phyloP scores from a whole-genome alignment of 23 tunicate genomes.

The Trididemnum miniatum region DNA sequence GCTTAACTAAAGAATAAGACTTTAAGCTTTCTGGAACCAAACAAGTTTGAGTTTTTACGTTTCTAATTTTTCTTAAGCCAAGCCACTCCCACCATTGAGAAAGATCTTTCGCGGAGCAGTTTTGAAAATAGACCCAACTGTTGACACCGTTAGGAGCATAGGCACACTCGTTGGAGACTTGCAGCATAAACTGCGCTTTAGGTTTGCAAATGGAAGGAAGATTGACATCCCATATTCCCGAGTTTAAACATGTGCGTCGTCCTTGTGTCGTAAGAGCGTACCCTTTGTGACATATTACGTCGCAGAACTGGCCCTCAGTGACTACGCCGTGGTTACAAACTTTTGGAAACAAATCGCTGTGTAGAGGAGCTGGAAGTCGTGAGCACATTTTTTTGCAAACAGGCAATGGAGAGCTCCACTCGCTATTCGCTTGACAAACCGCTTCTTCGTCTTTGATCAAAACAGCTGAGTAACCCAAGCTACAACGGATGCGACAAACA shows the following conservation, averaged over 20 bases:
- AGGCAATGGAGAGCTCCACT: constrained; percentile 21
- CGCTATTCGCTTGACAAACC: constrained; percentile 1
- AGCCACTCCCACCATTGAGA: constrained; percentile 23
- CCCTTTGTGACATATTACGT: background rate
- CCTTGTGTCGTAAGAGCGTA: background rate
- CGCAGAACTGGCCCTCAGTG: background rate
- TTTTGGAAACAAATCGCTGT: background rate
- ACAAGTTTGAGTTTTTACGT: constrained; percentile 8
- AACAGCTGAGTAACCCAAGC: background rate
- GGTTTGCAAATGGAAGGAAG: background rate
- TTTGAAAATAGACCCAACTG: background rate
- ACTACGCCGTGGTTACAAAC: background rate
- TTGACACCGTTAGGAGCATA: background rate
- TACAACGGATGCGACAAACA: background rate
- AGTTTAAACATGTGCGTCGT: background rate
- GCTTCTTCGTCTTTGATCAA: background rate
- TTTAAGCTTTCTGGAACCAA: background rate
- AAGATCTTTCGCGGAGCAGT: background rate
- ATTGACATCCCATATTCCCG: constrained; percentile 7
- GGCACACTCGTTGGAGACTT: background rate
- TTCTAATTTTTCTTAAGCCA: constrained; percentile 3
- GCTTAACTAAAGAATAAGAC: background rate
- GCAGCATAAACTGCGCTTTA: background rate
- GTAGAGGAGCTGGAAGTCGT: background rate
- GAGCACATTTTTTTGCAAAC: constrained; percentile 1